These are phyloP conservation scores for Gymnocephalus cernua DNA, from an alignment of 2,113 vertebrate species.

Conservation along the genomic window DNA sequence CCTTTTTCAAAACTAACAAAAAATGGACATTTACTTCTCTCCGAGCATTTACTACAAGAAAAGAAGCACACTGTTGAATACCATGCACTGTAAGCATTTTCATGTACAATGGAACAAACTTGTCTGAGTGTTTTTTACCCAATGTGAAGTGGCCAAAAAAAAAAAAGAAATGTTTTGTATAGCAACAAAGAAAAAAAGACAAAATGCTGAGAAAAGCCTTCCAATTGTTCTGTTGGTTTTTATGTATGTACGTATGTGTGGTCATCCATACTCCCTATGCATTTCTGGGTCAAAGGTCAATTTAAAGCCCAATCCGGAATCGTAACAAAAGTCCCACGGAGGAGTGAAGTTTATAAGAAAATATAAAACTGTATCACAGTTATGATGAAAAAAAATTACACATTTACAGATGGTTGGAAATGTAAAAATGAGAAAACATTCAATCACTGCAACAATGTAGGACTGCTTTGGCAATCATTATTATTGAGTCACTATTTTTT, in stretches of 20 bases:
- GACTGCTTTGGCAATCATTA: background rate
- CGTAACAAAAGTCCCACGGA: background rate
- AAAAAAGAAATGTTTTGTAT: slow-evolving; percentile 55
- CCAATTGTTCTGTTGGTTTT: slow-evolving; percentile 48
- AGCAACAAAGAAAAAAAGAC: slow-evolving; percentile 42
- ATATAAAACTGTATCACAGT: background rate
- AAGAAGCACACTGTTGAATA: slow-evolving; percentile 75
- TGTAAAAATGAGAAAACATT: background rate
- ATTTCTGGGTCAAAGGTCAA: slow-evolving; percentile 68
- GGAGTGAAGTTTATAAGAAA: background rate
- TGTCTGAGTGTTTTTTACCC: slow-evolving; percentile 54
- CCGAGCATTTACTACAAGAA: slow-evolving; percentile 43
- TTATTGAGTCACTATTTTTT: background rate
- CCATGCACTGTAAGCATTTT: slow-evolving; percentile 73
- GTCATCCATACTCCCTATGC: slow-evolving; percentile 74
- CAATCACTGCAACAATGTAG: background rate
- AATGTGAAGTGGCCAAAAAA: slow-evolving; percentile 65
- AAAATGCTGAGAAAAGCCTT: slow-evolving; percentile 86
- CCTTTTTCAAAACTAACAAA: slow-evolving; percentile 42
- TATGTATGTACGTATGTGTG: slow-evolving; percentile 69
- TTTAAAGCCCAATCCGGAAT: slow-evolving; percentile 67
- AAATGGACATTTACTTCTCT: slow-evolving; percentile 33
- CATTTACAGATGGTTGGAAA: background rate
- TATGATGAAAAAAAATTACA: background rate
- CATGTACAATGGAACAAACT: slow-evolving; percentile 54